Conservation (phyloP, 2,113 vertebrate species). For the Carassius gibelio region DNA sequence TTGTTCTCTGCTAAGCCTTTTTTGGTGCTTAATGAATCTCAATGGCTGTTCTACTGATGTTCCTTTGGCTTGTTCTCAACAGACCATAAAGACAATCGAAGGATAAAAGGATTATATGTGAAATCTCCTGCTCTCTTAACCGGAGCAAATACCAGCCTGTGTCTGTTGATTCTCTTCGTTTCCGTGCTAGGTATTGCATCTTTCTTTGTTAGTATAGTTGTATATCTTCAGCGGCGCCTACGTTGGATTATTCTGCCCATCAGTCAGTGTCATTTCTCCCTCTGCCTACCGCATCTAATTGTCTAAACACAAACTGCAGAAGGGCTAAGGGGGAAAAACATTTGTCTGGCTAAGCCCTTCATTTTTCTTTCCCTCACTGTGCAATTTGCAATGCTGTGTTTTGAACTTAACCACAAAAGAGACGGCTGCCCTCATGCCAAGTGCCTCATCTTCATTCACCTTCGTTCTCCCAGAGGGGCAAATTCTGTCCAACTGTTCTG, state of each 20-base stretch:
- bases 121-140: slow-evolving; percentile 32
- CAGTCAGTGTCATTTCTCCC: slow-evolving; percentile 22
- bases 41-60: slow-evolving; percentile 51
- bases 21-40: slow-evolving; percentile 14
- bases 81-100: slow-evolving; percentile 24
- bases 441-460: background rate
- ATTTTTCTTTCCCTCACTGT: slow-evolving; percentile 26
- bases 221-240: slow-evolving; percentile 1
- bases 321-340: background rate
- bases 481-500: slow-evolving; percentile 25
- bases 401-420: slow-evolving; percentile 9
- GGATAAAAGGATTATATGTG: slow-evolving; percentile 17
- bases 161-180: slow-evolving; percentile 31
- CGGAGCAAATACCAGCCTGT: slow-evolving; percentile 16
- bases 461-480: background rate
- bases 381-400: slow-evolving; percentile 34
- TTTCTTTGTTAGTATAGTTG: slow-evolving; percentile 16
- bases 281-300: slow-evolving; percentile 27
- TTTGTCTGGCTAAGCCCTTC: slow-evolving; percentile 17
- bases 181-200: background rate
- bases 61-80: background rate
- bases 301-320: slow-evolving; percentile 9
- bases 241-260: slow-evolving; percentile 20
- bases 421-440: background rate
- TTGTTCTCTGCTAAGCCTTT: slow-evolving; percentile 12